Conservation (phyloP, 2,113 vertebrate species). For the Melanerpes aurifrons region DNA sequence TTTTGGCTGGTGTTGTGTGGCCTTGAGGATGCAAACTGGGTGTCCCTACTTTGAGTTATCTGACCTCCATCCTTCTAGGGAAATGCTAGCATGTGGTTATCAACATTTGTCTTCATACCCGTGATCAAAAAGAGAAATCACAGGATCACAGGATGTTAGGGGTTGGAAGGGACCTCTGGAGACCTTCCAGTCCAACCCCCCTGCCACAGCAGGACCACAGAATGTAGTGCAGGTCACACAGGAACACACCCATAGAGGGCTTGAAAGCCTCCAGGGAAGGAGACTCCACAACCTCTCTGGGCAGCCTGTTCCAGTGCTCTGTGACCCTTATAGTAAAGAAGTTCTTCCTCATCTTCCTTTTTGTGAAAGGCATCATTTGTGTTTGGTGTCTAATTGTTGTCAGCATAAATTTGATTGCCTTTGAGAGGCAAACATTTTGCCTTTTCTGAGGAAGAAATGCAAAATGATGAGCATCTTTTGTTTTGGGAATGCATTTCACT, state of each 20-base stretch:
- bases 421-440: neutral
- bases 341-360: neutral
- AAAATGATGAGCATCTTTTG: neutral
- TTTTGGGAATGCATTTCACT: neutral
- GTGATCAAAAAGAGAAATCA: neutral
- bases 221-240: too few species aligned
- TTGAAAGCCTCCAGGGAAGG: too few species aligned
- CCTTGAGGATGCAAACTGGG: neutral
- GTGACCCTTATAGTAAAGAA: too few species aligned
- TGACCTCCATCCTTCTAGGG: neutral
- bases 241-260: too few species aligned
- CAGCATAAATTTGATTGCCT: neutral
- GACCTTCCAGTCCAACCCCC: too few species aligned
- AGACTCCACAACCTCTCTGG: too few species aligned
- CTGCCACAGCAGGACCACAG: too few species aligned
- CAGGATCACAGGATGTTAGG: too few species aligned
- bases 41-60: neutral
- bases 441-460: neutral
- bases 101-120: neutral
- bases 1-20: neutral
- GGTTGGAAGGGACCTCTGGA: too few species aligned
- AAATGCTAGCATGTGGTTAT: neutral
- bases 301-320: too few species aligned
- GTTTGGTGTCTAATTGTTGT: neutral
- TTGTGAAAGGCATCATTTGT: neutral